Conservation (phyloP, 1,140 invertebrate species). For the Orius insidiosus region DNA sequence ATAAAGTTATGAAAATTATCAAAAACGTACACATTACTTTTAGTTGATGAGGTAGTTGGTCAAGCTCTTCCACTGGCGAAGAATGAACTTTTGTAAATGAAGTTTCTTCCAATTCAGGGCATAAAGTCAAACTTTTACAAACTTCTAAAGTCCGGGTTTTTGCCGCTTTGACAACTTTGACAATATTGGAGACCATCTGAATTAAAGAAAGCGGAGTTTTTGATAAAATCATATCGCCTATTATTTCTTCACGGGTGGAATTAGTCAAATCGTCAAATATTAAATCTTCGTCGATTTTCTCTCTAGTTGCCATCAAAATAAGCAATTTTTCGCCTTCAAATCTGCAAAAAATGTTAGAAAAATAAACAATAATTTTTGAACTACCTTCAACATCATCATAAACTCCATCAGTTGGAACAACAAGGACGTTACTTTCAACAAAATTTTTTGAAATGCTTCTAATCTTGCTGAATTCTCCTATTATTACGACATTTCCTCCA, state of each 20-base stretch:
- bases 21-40: no score
- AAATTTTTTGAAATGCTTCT: neutral
- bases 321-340: neutral
- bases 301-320: slow-evolving; percentile 5
- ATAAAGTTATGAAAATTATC: no score
- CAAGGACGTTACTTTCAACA: slow-evolving; percentile 3
- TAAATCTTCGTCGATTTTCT: slow-evolving; percentile 1
- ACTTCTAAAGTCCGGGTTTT: no score
- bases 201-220: slow-evolving; percentile 5
- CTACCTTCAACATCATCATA: slow-evolving; percentile 1
- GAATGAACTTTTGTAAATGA: no score
- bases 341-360: slow-evolving; percentile 5
- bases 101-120: no score
- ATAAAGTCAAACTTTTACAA: no score
- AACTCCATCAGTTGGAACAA: slow-evolving; percentile 9
- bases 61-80: no score
- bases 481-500: slow-evolving; percentile 5
- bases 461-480: neutral
- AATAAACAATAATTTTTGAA: neutral
- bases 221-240: neutral
- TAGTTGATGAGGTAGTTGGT: no score
- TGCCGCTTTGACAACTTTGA: slow-evolving; percentile 5
- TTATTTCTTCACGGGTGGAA: neutral
- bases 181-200: slow-evolving; percentile 7
- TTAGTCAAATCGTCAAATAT: slow-evolving; percentile 9